phyloP scores from a whole-genome alignment of 2,797 vertebrate species.

The Phoxinus dragarum region DNA sequence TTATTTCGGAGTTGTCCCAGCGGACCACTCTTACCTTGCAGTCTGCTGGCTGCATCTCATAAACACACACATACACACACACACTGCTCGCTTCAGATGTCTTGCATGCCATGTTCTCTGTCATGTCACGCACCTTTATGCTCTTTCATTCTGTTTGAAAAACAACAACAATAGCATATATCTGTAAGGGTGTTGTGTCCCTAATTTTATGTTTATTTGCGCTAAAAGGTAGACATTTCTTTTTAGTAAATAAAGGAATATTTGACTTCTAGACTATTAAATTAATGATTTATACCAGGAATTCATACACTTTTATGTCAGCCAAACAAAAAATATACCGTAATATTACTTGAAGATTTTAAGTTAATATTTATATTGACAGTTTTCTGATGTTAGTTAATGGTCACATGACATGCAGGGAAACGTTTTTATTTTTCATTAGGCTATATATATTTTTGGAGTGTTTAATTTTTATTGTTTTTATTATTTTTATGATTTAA shows the following conservation, averaged over 20 bases:
- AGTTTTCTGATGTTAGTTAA: background rate
- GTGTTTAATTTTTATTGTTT: too few species aligned
- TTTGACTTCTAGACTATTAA: background rate
- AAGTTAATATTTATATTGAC: background rate
- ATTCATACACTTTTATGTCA: background rate
- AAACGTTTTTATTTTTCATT: background rate
- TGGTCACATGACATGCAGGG: background rate
- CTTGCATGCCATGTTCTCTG: conserved; percentile 58
- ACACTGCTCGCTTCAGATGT: conserved; percentile 38
- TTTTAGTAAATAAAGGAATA: background rate
- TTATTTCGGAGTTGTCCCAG: conserved; percentile 80
- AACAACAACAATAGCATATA: background rate
- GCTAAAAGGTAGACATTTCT: background rate
- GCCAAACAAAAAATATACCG: too few species aligned
- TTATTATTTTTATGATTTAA: background rate
- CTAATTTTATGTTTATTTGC: background rate
- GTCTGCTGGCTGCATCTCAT: conserved; percentile 71
- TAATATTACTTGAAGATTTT: background rate
- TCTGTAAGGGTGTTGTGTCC: conserved; percentile 5
- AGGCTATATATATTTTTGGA: too few species aligned
- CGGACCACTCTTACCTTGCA: conserved; percentile 75
- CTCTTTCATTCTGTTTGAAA: conserved; percentile 28
- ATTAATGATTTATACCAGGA: background rate
- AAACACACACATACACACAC: conserved; percentile 53
- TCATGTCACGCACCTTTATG: conserved; percentile 62